Percentiles rank a stretch among this genome's conserved stretches.
Evolutionary conservation across 2,888 invertebrate species (phyloP).

Genomic region (Parthenolecanium corni): DNA sequence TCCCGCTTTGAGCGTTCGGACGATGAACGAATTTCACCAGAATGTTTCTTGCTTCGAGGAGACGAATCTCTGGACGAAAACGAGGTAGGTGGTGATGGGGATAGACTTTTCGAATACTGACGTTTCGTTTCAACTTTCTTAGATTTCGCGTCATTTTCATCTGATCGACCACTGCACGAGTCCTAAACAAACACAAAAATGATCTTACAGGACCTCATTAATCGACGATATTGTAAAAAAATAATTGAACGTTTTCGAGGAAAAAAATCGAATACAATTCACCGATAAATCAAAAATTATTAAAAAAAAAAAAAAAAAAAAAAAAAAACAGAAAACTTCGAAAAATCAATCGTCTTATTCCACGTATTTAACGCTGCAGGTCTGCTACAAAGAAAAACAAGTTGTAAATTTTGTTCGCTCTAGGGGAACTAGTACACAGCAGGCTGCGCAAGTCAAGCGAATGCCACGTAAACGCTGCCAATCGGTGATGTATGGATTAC

Average conservation of each 20-base stretch:
- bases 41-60: neutral
- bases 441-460: no score
- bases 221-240: neutral
- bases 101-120: constrained; percentile 11
- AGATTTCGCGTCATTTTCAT: neutral
- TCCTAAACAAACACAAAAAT: constrained; percentile 15
- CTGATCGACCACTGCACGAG: constrained; percentile 5
- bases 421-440: no score
- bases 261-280: neutral
- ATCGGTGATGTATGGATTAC: no score
- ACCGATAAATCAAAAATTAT: neutral
- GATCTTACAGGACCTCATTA: neutral
- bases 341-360: neutral
- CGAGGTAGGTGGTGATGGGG: constrained; percentile 10
- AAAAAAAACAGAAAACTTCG: neutral
- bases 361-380: no score
- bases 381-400: no score
- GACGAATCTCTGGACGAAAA: constrained; percentile 15
- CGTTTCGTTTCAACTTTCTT: neutral
- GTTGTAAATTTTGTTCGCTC: no score
- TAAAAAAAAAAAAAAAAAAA: neutral
- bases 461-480: no score
- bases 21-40: neutral
- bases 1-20: constrained; percentile 10
- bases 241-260: neutral